Evolutionary conservation across 2,797 vertebrate species (phyloP).

Genomic region (Protonibea diacanthus): DNA sequence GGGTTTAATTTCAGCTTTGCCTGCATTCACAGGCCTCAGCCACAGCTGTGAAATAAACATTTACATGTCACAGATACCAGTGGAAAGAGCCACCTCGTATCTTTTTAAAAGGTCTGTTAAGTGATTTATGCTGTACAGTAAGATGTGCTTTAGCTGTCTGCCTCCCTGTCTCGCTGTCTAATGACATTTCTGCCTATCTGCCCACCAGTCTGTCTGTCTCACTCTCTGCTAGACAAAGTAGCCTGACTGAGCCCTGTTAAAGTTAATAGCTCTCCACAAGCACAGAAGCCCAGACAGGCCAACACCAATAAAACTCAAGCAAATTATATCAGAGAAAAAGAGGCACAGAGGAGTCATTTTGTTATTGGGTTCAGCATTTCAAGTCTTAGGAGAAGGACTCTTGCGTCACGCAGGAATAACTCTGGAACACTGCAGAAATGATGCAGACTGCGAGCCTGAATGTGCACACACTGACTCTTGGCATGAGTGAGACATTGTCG

Average conservation of each 20-base stretch:
- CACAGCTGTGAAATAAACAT: slow-evolving; percentile 41
- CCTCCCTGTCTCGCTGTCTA: slow-evolving; percentile 33
- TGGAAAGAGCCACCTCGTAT: slow-evolving; percentile 27
- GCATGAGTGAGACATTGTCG: slow-evolving; percentile 31
- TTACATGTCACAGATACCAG: slow-evolving; percentile 28
- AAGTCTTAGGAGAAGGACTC: slow-evolving; percentile 37
- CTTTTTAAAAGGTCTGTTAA: slow-evolving; percentile 23
- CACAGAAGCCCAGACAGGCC: slow-evolving; percentile 75
- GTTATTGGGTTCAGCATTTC: slow-evolving; percentile 63
- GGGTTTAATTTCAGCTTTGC: slow-evolving; percentile 42
- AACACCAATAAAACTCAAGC: slow-evolving; percentile 77
- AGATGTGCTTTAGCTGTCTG: slow-evolving; percentile 27
- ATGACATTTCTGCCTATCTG: slow-evolving; percentile 46
- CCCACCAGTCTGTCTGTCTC: slow-evolving; percentile 45
- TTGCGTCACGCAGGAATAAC: slow-evolving; percentile 54
- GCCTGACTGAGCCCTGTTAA: slow-evolving; percentile 75
- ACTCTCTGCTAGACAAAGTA: slow-evolving; percentile 37
- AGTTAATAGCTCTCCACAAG: slow-evolving; percentile 78
- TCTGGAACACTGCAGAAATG: slow-evolving; percentile 15
- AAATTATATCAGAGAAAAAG: slow-evolving; percentile 78
- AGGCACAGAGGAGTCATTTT: slow-evolving; percentile 68
- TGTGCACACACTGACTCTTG: slow-evolving; percentile 23
- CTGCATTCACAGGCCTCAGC: slow-evolving; percentile 29
- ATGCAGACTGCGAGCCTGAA: slow-evolving; percentile 19
- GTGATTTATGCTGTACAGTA: slow-evolving; percentile 28